Evolutionary conservation across 23 tunicate species (phyloP).

Genomic region (Halocynthia aurantium): DNA sequence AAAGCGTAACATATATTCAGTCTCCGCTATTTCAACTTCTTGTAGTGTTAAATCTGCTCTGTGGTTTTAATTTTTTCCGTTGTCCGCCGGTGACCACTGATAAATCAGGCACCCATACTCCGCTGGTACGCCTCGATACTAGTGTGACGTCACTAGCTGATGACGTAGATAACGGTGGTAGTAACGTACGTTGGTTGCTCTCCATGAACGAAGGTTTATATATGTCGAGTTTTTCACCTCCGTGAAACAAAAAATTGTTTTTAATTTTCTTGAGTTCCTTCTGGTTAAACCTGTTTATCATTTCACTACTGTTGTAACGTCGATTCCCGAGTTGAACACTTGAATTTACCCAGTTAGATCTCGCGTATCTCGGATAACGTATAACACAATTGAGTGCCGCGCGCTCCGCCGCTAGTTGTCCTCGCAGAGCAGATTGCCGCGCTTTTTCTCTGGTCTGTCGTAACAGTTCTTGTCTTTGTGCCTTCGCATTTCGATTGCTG

Average conservation of each 20-base stretch:
- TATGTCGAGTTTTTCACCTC: neutral
- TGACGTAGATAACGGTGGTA: constrained; percentile 9
- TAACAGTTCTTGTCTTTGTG: too few relatives aligned
- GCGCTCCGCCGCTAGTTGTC: constrained; percentile 7
- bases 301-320: neutral
- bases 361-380: constrained; percentile 3
- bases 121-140: neutral
- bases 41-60: too few relatives aligned
- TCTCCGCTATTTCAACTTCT: too few relatives aligned
- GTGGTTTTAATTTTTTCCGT: neutral
- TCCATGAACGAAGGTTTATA: neutral
- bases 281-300: neutral
- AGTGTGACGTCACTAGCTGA: neutral
- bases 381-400: too few relatives aligned
- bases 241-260: neutral
- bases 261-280: neutral
- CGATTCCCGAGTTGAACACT: neutral
- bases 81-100: neutral
- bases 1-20: neutral
- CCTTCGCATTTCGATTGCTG: too few relatives aligned
- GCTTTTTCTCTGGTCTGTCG: neutral
- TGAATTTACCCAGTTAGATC: neutral
- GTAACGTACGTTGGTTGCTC: neutral
- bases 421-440: neutral
- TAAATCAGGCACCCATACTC: constrained; percentile 16